A percentile compares a stretch with the other conserved stretches of the same genome.
phyloP scores from a whole-genome alignment of 2,888 invertebrate genomes.

The Trilocha varians region DNA sequence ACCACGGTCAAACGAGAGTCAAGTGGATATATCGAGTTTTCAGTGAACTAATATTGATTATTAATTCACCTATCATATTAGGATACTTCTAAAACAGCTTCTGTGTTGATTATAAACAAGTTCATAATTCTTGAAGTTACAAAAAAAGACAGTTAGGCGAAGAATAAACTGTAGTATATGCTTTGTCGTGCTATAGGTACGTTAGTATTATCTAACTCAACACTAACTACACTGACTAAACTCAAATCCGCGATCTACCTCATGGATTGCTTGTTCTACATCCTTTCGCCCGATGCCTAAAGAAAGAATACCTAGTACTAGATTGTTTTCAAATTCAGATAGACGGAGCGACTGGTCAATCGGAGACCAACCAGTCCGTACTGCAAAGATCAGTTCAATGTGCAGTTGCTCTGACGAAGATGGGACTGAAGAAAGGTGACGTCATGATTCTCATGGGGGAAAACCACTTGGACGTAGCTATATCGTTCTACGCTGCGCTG shows the following conservation, averaged over 20 bases:
- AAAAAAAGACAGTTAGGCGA: no score
- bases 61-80: no score
- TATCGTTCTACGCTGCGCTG: slow-evolving; percentile 50
- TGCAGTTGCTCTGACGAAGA: slow-evolving; percentile 22
- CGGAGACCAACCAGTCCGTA: slow-evolving; percentile 15
- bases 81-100: no score
- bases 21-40: background rate
- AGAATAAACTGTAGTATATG: no score
- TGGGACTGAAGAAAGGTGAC: slow-evolving; percentile 42
- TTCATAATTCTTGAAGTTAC: no score
- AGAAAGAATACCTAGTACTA: background rate
- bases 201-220: no score
- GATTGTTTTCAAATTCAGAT: slow-evolving; percentile 13
- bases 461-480: slow-evolving; percentile 41
- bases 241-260: no score
- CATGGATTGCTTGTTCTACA: no score
- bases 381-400: slow-evolving; percentile 17
- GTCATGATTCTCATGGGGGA: slow-evolving; percentile 49
- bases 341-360: slow-evolving; percentile 17
- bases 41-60: background rate
- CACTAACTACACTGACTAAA: no score
- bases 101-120: no score
- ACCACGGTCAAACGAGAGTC: background rate
- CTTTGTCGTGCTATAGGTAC: no score
- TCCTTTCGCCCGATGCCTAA: no score